Conservation (phyloP, 2,113 vertebrate genomes). For the Ciconia boyciana region DNA sequence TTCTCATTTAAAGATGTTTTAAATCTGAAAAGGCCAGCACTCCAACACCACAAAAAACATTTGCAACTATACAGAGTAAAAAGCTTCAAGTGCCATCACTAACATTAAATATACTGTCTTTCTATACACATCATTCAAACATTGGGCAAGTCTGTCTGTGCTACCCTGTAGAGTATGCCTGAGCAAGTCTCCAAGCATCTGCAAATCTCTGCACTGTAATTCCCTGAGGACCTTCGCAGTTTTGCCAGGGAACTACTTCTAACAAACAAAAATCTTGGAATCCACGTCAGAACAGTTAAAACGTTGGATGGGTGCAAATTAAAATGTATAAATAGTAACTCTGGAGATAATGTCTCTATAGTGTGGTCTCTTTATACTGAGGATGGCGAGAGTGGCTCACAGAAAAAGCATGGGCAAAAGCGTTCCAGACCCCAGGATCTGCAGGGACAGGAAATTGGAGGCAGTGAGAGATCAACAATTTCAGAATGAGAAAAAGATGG, state of each 20-base stretch:
- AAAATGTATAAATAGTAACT: slow-evolving; percentile 15
- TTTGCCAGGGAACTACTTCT: slow-evolving; percentile 6
- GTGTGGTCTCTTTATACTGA: background rate
- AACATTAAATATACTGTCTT: background rate
- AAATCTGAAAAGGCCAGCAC: background rate
- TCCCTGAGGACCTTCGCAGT: background rate
- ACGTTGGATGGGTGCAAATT: background rate
- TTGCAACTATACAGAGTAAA: background rate
- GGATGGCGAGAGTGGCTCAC: background rate
- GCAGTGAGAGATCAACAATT: background rate
- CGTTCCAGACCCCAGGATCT: background rate
- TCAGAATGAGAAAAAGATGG: slow-evolving; percentile 14
- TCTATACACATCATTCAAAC: background rate
- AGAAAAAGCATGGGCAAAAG: background rate
- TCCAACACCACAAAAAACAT: background rate
- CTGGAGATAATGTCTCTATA: background rate
- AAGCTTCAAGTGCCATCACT: background rate
- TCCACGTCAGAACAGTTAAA: background rate
- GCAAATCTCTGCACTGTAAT: background rate
- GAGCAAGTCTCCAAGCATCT: background rate
- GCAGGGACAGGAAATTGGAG: slow-evolving; percentile 8
- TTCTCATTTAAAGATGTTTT: background rate
- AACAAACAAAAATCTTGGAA: background rate
- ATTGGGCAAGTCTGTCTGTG: background rate
- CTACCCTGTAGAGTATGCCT: background rate